Base-by-base conservation (phyloP, 2,888 invertebrate species). In the Heliconius hortense region DNA sequence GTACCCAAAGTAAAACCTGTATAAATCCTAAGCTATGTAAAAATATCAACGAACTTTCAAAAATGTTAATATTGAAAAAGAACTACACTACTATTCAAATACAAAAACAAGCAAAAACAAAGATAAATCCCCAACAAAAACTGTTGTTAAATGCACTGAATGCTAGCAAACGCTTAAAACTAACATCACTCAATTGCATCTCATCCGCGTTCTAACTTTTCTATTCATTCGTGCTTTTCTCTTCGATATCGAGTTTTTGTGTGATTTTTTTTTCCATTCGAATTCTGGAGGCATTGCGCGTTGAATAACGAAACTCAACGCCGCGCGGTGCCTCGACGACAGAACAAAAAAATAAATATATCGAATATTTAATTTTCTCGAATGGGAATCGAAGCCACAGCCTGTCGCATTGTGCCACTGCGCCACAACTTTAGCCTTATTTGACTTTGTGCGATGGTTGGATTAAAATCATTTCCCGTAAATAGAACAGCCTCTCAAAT, bases 401-500 rank as follows among this genome's bases (percentile, higher is more conserved):
- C 13, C 39, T 39, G 39, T 39, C 39, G 39, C 48, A 13, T 39
- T 5, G 48, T 18, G 18, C 48, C 48, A 0, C 48, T 48, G 18
- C 18, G 7, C 48, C 48, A 48, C 48, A 18, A 18, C 21, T 21
- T n/a, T n/a, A 8, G 48, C 48, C 18, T 21, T 48, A 18, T 48
- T 2, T 18, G 8, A 48, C 21, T 21, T 48, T 48, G 21, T 48
- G 48, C 48, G 13, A 31, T 60, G 39, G 56, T 60, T 21, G 60
- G 60, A 60, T 7, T 43, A 60, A 71, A 71, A 71, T 43, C 43
- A 71, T 71, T 71, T 39, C 71, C 26, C 26, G 62, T 62, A 73
- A 66, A 70, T 73, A 48, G 70, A 76, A n/a, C 76, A 69, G 53
- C 39, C 69, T 76, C 73, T 76, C 53, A 66, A 77, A 77, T 69